Evolutionary conservation across 2,113 vertebrate species (phyloP), one percentile per base, ranked within the genome.

Genomic region (Progne subis): DNA sequence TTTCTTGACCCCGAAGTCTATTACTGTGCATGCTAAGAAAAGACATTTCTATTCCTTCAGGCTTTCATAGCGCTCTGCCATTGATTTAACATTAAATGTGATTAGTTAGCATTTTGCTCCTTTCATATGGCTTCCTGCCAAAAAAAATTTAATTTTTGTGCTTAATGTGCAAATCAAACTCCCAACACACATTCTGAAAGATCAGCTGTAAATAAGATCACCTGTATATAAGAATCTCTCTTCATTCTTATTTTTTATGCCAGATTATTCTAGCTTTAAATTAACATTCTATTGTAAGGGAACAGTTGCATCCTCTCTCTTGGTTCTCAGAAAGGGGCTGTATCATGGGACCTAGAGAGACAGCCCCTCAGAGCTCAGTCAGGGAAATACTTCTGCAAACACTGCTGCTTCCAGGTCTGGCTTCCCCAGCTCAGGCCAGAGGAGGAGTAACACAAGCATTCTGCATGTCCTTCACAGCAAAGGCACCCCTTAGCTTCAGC

Each of bases 61-160:
- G 72, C 75, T 95, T 94, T 96, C 87, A 74, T 57, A 94, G 93
- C n/a, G 76, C 78, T 87, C 61, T 85, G 39, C 29, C 83, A 97
- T 96, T 93, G 95, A 97, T 97, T 97, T 95, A 95, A 93, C 83
- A 88, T 95, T 96, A 91, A 92, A 94, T 94, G 76, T 94, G 90
- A 98, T 97, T 96, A 96, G 93, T 93, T 97, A 96, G 86, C 77
- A 94, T 95, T 97, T 97, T 96, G 52, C 39, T 86, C 94, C 46
- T 84, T 85, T 86, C 56, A 23, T 68, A 68, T 88, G 92, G 69
- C 55, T 89, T 88, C 65, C 67, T 96, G 95, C 74, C 88, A 94
- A 90, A 95, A 81, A 39, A 95, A 91, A 84, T 87, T 92, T 94
- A 95, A 76, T 87, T 94, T 91, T 97, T 95, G 28, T 90, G 43